Percentiles rank a stretch among this genome's conserved stretches.
These are phyloP conservation scores for Amblyteles armatorius DNA, from an alignment of 2,888 invertebrate species.

Conservation along the genomic window DNA sequence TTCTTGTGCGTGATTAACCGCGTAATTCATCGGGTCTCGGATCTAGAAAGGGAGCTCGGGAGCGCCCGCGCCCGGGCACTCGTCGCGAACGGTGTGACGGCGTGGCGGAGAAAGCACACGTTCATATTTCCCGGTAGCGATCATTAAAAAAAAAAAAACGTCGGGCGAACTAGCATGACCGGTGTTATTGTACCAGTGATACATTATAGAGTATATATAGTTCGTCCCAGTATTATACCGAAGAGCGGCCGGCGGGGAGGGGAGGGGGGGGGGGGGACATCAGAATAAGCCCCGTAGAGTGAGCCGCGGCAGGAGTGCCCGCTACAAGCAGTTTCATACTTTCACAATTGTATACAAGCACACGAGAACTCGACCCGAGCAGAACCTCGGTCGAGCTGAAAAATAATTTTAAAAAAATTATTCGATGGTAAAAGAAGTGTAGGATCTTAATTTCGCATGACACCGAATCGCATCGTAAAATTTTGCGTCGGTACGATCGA, in stretches of 20 bases:
- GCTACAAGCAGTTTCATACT: slow-evolving; percentile 33
- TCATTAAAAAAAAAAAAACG: slow-evolving; percentile 41
- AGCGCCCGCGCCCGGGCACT: neutral
- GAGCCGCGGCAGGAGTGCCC: neutral
- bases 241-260: neutral
- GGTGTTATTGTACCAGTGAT: slow-evolving; percentile 29
- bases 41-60: slow-evolving; percentile 54
- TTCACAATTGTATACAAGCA: slow-evolving; percentile 23
- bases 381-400: neutral
- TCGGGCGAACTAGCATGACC: slow-evolving; percentile 43
- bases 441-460: too few species aligned
- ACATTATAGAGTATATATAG: slow-evolving; percentile 28
- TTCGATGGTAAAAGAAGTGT: neutral
- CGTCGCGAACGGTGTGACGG: slow-evolving; percentile 16
- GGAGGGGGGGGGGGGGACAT: neutral
- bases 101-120: slow-evolving; percentile 61
- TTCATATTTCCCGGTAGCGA: slow-evolving; percentile 59
- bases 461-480: neutral
- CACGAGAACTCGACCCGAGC: neutral
- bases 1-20: slow-evolving; percentile 52
- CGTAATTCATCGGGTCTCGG: slow-evolving; percentile 57
- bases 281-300: neutral
- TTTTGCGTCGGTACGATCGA: too few species aligned
- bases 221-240: neutral
- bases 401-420: too few species aligned